Base-by-base conservation (phyloP, 2,797 vertebrate genomes). In the Pteronotus mesoamericanus region DNA sequence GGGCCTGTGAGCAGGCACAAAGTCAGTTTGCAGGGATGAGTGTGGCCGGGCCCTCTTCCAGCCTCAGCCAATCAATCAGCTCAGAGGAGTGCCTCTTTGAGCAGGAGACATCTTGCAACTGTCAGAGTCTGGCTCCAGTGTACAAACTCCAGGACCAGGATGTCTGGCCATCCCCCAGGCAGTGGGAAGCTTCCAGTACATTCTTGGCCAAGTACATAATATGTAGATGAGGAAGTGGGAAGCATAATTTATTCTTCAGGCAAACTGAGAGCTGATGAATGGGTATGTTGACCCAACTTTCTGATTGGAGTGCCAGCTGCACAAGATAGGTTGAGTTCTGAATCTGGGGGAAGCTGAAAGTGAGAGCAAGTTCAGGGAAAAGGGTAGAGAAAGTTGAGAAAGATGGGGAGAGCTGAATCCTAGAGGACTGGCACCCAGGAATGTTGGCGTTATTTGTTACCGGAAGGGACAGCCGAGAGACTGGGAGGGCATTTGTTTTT, bases 161-260 rank as follows among this genome's bases (percentile, higher is more conserved):
- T 89, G 71, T 87, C 89, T 96, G 95, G 78, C 71, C 42, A 29
- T 14, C 7, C 89, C 68, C 79, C 89, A 97, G 44, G 77, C 64
- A 26, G 26, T 51, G 88, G 79, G 93, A 93, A 83, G 42, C 80
- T 61, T 80, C 37, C 29, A 87, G 9, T 48, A 16, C 51, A 26
- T 95, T 95, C 95, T 95, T 97, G 83, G 89, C 78, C 18, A 46
- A 66, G 85, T 53, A 34, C 53, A 79, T 71, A 46, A 37, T 64
- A 72, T 74, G 68, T 24, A 93, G 79, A 86, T 87, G 59, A 94
- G 46, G 80, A 94, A 68, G 66, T 39, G 18, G 39, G 85, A 78
- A 55, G 44, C 26, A 55, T 42, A 22, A 84, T 93, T 91, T 94
- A 83, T 89, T 90, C 66, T 74, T 57, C 68, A 57, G 83, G 55